phyloP scores from a whole-genome alignment of 2,888 invertebrate genomes.

The Stratiomys singularior region DNA sequence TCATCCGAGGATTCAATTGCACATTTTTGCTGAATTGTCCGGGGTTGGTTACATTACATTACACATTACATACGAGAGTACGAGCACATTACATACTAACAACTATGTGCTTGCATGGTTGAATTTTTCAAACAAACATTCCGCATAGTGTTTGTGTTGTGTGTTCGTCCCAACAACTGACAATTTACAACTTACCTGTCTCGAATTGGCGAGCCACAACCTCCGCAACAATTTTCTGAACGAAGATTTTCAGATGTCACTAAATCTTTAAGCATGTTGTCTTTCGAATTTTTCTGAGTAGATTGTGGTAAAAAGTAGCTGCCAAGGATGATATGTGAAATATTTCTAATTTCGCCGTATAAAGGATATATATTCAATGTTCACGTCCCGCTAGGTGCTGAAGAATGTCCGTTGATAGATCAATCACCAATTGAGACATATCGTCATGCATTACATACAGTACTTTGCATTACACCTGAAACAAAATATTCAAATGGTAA shows the following conservation, averaged over 20 bases:
- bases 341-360: background rate
- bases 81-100: too few species aligned
- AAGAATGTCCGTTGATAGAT: background rate
- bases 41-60: constrained; percentile 11
- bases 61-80: too few species aligned
- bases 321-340: background rate
- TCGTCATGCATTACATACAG: too few species aligned
- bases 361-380: background rate
- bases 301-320: background rate
- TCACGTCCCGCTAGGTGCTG: background rate
- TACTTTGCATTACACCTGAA: too few species aligned
- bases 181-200: constrained; percentile 65
- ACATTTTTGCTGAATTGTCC: constrained; percentile 37
- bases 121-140: constrained; percentile 8
- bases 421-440: too few species aligned
- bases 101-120: background rate
- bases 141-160: constrained; percentile 9
- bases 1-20: constrained; percentile 34
- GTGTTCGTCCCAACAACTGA: background rate
- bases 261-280: constrained; percentile 54
- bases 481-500: too few species aligned
- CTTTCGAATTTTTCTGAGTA: constrained; percentile 14
- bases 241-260: constrained; percentile 56
- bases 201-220: constrained; percentile 71
- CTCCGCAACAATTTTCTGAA: constrained; percentile 67